Evolutionary conservation across 2,113 vertebrate genomes (phyloP), one percentile per base, ranked within the genome.

Genomic region (Spea multiplicata): DNA sequence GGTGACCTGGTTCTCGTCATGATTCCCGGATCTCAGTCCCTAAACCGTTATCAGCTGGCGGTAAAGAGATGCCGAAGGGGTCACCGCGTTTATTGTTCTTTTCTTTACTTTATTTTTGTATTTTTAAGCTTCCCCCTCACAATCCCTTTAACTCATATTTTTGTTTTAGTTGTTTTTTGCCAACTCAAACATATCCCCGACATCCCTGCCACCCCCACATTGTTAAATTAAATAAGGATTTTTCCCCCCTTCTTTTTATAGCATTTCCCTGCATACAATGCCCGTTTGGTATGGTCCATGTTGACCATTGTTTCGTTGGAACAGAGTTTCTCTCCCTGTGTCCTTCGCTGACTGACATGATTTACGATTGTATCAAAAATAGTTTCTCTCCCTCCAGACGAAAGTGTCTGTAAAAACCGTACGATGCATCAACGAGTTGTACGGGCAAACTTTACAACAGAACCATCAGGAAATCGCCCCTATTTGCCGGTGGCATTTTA

Each of bases 361-460:
- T 77, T 77, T 68, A 77, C 71, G 66, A 49, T 52, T 62, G 44
- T 49, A 52, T 77, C 75, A 77, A 71, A 76, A 71, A 77, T 50
- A 64, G 66, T 71, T 71, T 62, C 55, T 50, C 59, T 77, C 75
- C 67, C 75, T 57, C 64, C 46, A 64, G 66, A 77, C 75, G 71
- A 8, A 66, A 0, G 2, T 61, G 74, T 77, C 53, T n/a, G 67
- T 62, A 62, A 70, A 77, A 68, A 49, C 44, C 4, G 5, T 55
- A 50, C 30, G 45, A 55, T 61, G 57, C 55, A 77, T 77, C 62
- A 50, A 50, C 16, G 67, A 61, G 53, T 49, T 14, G 73, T 74
- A 65, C 30, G 65, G 62, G 47, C 62, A 74, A 74, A 74, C 61
- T n/a, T n/a, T 50, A 44, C 46, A 65, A 44, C n/a, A 64, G 50